Conservation (phyloP, 2,113 vertebrate genomes). For the Alethe diademata region DNA sequence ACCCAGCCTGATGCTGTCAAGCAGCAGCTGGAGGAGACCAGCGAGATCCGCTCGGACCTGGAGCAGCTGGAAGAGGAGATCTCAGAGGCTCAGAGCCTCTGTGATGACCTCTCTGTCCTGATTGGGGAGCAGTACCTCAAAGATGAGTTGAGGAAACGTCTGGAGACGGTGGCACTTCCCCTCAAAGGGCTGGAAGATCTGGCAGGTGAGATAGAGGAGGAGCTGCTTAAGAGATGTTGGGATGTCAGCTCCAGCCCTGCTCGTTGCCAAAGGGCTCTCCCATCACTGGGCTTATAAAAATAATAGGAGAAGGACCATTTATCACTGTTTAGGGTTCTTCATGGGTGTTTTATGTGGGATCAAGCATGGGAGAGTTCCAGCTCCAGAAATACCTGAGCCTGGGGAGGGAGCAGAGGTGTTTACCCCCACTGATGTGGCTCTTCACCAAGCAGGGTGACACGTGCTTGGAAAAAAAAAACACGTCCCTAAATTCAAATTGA, state of each 20-base stretch:
- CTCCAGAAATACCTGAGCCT: background rate
- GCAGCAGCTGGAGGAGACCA: constrained; percentile 90
- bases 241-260: background rate
- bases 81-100: constrained; percentile 83
- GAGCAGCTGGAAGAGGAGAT: constrained; percentile 84
- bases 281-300: background rate
- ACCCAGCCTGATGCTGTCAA: constrained; percentile 91
- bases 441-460: background rate
- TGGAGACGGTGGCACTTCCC: constrained; percentile 86
- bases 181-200: constrained; percentile 91
- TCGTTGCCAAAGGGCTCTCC: background rate
- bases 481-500: background rate
- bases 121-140: constrained; percentile 94
- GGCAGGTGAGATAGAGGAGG: constrained; percentile 79
- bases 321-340: background rate
- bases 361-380: background rate
- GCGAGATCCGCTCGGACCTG: constrained; percentile 92
- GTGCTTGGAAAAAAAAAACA: accelerated
- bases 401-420: background rate
- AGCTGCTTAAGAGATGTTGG: background rate
- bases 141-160: constrained; percentile 91
- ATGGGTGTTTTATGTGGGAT: background rate
- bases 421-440: background rate
- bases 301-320: background rate
- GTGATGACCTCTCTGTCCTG: constrained; percentile 85